These are phyloP conservation scores for Pomacea canaliculata DNA, from an alignment of 2,888 invertebrate species.

Conservation along the genomic window DNA sequence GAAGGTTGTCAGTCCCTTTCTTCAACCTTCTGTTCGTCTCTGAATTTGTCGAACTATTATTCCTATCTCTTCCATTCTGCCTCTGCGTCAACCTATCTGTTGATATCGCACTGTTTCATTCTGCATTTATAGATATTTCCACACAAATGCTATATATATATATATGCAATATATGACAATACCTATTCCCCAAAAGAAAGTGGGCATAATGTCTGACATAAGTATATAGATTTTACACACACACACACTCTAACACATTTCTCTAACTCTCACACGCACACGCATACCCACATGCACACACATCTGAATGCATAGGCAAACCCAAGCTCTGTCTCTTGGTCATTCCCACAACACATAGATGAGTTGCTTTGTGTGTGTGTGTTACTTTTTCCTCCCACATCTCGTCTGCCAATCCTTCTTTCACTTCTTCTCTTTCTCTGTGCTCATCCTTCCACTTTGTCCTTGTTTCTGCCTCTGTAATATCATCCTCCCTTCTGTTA, in stretches of 20 bases:
- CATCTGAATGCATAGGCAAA: background rate
- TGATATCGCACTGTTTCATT: too few species aligned
- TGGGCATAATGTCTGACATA: background rate
- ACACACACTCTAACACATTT: too few species aligned
- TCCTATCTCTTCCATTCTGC: too few species aligned
- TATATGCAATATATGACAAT: too few species aligned
- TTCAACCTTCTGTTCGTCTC: too few species aligned
- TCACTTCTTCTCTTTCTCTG: background rate
- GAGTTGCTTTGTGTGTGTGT: background rate
- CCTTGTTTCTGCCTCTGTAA: background rate
- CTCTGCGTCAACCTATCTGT: too few species aligned
- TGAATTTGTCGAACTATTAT: too few species aligned
- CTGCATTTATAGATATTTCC: too few species aligned
- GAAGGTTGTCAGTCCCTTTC: too few species aligned
- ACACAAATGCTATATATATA: too few species aligned
- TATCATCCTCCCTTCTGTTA: background rate
- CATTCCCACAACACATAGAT: background rate
- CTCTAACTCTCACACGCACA: slow-evolving; percentile 2
- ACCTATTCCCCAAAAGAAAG: too few species aligned
- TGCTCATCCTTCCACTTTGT: background rate
- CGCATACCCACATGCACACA: slow-evolving; percentile 1
- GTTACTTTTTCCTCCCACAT: background rate
- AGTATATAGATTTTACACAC: too few species aligned
- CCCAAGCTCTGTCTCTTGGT: background rate
- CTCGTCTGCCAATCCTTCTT: background rate